Evolutionary conservation across 2,113 vertebrate genomes (phyloP), one percentile per base, ranked within the genome.

Genomic region (Sprattus sprattus): DNA sequence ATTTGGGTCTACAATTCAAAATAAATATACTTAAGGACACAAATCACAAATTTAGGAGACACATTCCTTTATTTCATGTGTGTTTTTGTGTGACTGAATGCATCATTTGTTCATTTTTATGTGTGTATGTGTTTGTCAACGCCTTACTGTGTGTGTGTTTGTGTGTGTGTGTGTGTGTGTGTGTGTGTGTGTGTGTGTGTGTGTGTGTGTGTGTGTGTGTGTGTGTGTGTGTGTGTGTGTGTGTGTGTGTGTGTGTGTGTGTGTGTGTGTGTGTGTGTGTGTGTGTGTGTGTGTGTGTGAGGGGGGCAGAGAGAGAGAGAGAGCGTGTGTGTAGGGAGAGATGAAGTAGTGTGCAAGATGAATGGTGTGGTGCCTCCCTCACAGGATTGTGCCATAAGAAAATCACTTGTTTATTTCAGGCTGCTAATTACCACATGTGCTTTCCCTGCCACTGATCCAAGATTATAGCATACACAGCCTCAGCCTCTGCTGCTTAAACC

Each of bases 391-490:
- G 49, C 50, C 50, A 46, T 25, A 32, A 83, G 54, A 85, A 64
- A 86, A 86, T 60, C 32, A 71, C n/a, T 45, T 87, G 54, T 84
- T 89, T 87, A 71, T 83, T 83, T 47, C 25, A 47, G 84, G 52
- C 28, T 39, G 46, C 25, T 85, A 84, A 85, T 84, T 83, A 81
- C 81, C 52, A 45, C 39, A 60, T 86, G 75, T 71, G 83, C 13
- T 11, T 28, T 82, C 67, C 44, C 78, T 44, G 75, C 78, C 20
- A 39, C 64, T 64, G 82, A 82, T 89, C 83, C 80, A 47, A 86
- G 46, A 87, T 86, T 32, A 49, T 87, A 60, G 25, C 44, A 60
- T 60, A 44, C 54, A 81, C 18, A 82, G 83, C 78, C 81, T 32
- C 11, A 20, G 64, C 46, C 9, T 57, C 15, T 81, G 49, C 78